A percentile compares a stretch with the other conserved stretches of the same genome.
Conservation (phyloP, 2,888 invertebrate genomes). For the Trimorus sp. region DNA sequence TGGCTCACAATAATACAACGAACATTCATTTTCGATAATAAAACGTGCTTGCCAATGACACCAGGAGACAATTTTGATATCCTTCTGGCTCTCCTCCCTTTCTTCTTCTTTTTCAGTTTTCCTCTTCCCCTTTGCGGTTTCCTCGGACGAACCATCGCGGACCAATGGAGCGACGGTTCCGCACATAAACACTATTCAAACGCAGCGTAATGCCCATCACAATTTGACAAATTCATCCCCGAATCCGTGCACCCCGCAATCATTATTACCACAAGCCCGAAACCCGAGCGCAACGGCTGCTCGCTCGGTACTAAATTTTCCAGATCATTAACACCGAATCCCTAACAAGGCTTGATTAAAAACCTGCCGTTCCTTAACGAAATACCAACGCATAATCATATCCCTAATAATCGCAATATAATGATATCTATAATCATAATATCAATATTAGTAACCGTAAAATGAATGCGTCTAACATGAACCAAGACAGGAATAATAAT, state of each 20-base stretch:
- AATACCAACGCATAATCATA: conserved; percentile 28
- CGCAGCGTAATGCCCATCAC: conserved; percentile 61
- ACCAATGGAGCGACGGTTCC: conserved; percentile 25
- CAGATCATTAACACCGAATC: conserved; percentile 42
- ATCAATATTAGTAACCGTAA: too few species aligned
- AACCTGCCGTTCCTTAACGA: background rate
- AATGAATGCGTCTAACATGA: too few species aligned
- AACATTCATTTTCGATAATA: conserved; percentile 24
- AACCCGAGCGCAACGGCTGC: conserved; percentile 37
- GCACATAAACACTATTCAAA: conserved; percentile 52
- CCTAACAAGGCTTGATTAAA: conserved; percentile 39
- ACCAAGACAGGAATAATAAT: conserved; percentile 8
- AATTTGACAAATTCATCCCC: conserved; percentile 57
- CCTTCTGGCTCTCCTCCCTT: background rate
- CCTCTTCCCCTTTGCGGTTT: too few species aligned
- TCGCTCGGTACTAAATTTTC: conserved; percentile 37
- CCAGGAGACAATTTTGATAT: background rate
- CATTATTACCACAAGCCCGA: conserved; percentile 43
- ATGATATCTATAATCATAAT: too few species aligned
- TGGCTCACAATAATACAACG: conserved; percentile 44
- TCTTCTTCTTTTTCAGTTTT: too few species aligned
- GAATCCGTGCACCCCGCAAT: conserved; percentile 49
- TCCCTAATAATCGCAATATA: conserved; percentile 14
- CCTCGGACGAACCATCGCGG: conserved; percentile 27
- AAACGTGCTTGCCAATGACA: too few species aligned